Conservation (phyloP, 1,140 invertebrate species). For the Anastatus disparis region DNA sequence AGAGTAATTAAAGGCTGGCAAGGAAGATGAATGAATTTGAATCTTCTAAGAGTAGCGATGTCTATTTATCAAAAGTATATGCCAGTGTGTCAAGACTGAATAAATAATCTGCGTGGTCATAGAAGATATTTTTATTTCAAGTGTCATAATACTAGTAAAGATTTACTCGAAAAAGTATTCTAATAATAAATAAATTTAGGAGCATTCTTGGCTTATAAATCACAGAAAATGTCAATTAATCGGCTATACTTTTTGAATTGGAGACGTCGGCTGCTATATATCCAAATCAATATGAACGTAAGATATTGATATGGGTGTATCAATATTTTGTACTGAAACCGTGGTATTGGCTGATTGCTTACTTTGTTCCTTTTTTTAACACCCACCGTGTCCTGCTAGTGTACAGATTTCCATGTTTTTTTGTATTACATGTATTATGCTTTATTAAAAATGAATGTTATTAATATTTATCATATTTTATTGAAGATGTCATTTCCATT, state of each 20-base stretch:
- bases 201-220: constrained; percentile 39
- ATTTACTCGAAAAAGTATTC: background rate
- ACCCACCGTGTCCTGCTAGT: constrained; percentile 48
- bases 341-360: constrained; percentile 68
- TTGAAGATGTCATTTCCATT: no score
- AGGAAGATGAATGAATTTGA: background rate
- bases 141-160: background rate
- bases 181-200: constrained; percentile 25
- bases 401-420: constrained; percentile 44
- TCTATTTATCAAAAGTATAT: no score
- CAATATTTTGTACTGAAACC: constrained; percentile 65
- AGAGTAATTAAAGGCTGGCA: constrained; percentile 1
- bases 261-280: constrained; percentile 62
- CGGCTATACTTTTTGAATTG: constrained; percentile 60
- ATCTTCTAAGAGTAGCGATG: no score
- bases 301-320: constrained; percentile 66
- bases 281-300: constrained; percentile 65
- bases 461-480: no score
- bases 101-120: constrained; percentile 13
- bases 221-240: constrained; percentile 36
- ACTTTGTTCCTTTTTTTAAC: constrained; percentile 60
- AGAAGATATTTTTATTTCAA: background rate
- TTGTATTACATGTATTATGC: background rate
- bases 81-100: no score
- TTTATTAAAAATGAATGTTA: no score